These are phyloP conservation scores for Sorex fumeus DNA, from an alignment of 2,113 vertebrate species.

Conservation along the genomic window DNA sequence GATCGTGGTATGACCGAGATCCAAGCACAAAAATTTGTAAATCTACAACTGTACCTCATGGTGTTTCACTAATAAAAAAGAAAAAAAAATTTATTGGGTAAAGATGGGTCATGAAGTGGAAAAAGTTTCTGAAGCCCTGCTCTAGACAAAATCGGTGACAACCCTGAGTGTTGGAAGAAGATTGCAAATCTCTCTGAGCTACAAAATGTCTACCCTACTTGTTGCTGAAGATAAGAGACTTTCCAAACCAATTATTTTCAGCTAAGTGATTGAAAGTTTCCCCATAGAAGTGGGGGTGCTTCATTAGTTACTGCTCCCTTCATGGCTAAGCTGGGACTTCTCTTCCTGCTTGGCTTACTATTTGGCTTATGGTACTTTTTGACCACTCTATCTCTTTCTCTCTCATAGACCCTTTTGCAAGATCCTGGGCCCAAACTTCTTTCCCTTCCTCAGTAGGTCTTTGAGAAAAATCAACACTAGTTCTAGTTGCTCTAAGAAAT, in stretches of 20 bases:
- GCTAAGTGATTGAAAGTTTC: neutral
- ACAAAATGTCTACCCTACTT: neutral
- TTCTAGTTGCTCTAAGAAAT: neutral
- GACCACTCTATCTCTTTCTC: neutral
- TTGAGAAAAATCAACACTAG: neutral
- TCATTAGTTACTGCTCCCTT: neutral
- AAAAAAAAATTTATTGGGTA: too few relatives aligned
- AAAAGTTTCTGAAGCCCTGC: too few relatives aligned
- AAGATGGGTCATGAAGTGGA: too few relatives aligned
- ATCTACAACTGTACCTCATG: too few relatives aligned
- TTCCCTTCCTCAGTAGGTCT: neutral
- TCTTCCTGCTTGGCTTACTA: neutral
- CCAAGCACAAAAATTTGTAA: too few relatives aligned
- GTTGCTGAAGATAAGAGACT: neutral
- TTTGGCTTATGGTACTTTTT: neutral
- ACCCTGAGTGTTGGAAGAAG: neutral
- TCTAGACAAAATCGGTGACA: conserved; percentile 10
- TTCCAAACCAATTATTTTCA: neutral
- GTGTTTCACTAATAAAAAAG: too few relatives aligned
- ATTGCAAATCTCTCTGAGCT: neutral
- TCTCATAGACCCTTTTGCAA: neutral
- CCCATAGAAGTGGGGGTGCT: neutral
- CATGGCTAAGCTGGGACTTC: neutral
- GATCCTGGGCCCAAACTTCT: neutral
- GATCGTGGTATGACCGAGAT: too few relatives aligned